A percentile compares a stretch with the other conserved stretches of the same genome.
Conservation (phyloP, 35 echinoderm and acorn worm genomes). For the Anneissia japonica region DNA sequence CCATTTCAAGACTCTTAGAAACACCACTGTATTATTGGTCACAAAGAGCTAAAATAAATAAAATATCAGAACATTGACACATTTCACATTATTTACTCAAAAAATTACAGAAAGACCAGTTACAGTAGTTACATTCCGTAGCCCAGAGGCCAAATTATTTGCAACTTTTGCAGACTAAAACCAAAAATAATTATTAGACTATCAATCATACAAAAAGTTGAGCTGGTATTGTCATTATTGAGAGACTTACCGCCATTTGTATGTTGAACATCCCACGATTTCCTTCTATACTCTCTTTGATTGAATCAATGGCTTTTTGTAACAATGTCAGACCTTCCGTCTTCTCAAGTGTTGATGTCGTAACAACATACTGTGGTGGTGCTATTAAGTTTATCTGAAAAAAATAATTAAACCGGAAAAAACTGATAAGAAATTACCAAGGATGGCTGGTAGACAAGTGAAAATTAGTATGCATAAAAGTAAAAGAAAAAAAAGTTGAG, state of each 20-base stretch:
- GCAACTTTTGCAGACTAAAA: too few relatives aligned
- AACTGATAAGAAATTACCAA: neutral
- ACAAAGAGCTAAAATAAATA: too few relatives aligned
- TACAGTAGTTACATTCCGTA: too few relatives aligned
- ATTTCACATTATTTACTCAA: too few relatives aligned
- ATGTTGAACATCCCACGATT: conserved; percentile 75
- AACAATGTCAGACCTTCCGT: conserved; percentile 63
- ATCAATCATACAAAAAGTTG: too few relatives aligned
- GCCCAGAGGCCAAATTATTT: too few relatives aligned
- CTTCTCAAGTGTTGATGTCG: conserved; percentile 83
- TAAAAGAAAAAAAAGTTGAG: neutral
- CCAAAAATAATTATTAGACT: too few relatives aligned
- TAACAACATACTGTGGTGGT: conserved; percentile 91
- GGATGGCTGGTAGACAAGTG: neutral
- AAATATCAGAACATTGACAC: too few relatives aligned
- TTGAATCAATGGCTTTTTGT: conserved; percentile 72
- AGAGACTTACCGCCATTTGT: conserved; percentile 94
- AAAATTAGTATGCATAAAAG: neutral
- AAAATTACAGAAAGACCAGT: too few relatives aligned
- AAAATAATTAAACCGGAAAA: neutral
- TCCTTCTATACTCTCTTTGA: conserved; percentile 52
- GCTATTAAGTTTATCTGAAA: conserved; percentile 91
- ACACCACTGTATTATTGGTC: too few relatives aligned
- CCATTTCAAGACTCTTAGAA: too few relatives aligned
- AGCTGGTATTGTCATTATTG: too few relatives aligned